Conservation (phyloP, 2,888 invertebrate species). For the Tupiocoris notatus region DNA sequence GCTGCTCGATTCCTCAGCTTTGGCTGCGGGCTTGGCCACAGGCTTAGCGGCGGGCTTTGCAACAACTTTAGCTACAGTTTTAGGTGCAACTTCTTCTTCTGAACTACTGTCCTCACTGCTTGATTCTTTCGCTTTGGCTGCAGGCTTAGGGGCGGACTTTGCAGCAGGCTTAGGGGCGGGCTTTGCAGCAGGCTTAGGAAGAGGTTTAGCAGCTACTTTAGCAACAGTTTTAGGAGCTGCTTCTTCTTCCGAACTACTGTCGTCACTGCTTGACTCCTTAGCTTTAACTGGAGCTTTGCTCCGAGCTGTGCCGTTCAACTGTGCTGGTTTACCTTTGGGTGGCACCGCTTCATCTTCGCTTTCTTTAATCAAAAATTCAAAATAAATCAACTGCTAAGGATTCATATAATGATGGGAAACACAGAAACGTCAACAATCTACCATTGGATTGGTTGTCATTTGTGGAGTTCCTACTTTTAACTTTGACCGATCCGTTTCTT, state of each 20-base stretch:
- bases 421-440: no score
- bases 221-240: constrained; percentile 15
- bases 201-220: constrained; percentile 8
- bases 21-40: constrained; percentile 33
- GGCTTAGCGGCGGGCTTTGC: background rate
- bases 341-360: constrained; percentile 52
- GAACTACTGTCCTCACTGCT: constrained; percentile 12
- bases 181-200: constrained; percentile 26
- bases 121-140: constrained; percentile 3
- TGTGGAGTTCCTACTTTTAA: no score
- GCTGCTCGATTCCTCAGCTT: constrained; percentile 39
- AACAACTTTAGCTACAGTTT: background rate
- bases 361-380: constrained; percentile 42
- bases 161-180: constrained; percentile 20
- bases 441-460: no score
- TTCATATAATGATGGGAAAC: no score
- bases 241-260: constrained; percentile 28
- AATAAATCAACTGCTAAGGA: no score
- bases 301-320: constrained; percentile 45
- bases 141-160: constrained; percentile 20
- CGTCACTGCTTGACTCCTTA: constrained; percentile 18
- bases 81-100: constrained; percentile 21
- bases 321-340: constrained; percentile 36
- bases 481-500: no score
- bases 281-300: background rate